Evolutionary conservation across 2,888 invertebrate genomes (phyloP), one percentile per base, ranked within the genome.

Genomic region (Nomada ruficornis): DNA sequence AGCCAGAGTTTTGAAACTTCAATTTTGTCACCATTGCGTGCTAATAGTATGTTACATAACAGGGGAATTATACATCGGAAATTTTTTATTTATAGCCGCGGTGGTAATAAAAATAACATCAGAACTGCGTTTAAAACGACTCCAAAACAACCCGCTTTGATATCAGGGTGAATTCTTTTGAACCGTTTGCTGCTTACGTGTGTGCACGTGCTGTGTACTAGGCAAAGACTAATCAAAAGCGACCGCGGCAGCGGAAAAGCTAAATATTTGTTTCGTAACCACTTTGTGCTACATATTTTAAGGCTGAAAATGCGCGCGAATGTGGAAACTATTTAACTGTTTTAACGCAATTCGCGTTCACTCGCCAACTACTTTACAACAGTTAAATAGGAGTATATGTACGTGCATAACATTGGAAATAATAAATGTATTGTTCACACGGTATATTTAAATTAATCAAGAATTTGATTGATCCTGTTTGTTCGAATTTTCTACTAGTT

Each of bases 151-250:
- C 13, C 26, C 23, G 44, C 57, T 69, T 69, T 69, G 55, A 69
- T 69, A 57, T 57, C 26, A n/a, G 26, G 18, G 57, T 7, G 55
- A 44, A 44, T 69, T 69, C 69, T 69, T 69, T 15, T 57, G 69
- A 57, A 7, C 69, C 57, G 18, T 69, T 69, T 59, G 44, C 11
- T 23, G 69, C 69, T 69, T 69, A 69, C 69, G 69, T 44, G 57
- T 59, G 47, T 63, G 44, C 57, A 44, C 44, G 11, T 23, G 69
- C 23, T 57, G 69, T 57, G 18, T 69, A 47, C 69, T 23, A 44
- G 69, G 57, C 26, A 57, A 57, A 69, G 57, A 57, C 57, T 57
- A 69, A 69, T 69, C 69, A 69, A 57, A 69, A 69, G 69, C 55
- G n/a, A 69, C 57, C 69, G 57, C 69, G 44, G 44, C 26, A 2